These are phyloP conservation scores for Acestrorhynchus altus DNA, from an alignment of 2,797 vertebrate genomes.

Conservation along the genomic window DNA sequence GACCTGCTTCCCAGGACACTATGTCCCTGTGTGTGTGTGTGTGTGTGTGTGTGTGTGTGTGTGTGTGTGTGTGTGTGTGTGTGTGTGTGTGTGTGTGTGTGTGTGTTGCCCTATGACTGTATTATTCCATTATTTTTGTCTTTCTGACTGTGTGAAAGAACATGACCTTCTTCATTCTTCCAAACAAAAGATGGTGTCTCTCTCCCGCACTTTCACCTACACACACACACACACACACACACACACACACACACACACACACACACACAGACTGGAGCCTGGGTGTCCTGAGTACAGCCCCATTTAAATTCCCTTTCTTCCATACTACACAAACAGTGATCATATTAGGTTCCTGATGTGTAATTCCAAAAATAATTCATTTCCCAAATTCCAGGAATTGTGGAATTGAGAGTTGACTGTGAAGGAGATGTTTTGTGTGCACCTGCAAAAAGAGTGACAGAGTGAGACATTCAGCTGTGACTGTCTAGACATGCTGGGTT, in stretches of 20 bases:
- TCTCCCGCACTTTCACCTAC: neutral
- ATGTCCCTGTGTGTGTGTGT: constrained; percentile 5
- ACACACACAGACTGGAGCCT: neutral
- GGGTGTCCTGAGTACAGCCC: neutral
- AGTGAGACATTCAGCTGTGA: no score
- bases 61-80: constrained; percentile 29
- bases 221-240: neutral
- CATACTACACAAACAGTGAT: neutral
- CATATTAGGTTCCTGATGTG: no score
- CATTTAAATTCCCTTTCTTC: neutral
- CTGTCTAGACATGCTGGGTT: no score
- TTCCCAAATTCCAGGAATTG: no score
- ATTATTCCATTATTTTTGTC: constrained; percentile 2
- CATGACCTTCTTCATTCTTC: constrained; percentile 16
- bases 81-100: constrained; percentile 26
- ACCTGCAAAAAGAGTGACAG: no score
- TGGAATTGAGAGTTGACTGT: no score
- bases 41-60: constrained; percentile 19
- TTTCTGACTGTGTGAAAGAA: constrained; percentile 13
- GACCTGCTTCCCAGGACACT: neutral
- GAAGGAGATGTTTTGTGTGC: no score
- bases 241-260: neutral
- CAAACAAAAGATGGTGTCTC: neutral
- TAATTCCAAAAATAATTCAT: no score
- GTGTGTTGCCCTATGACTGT: neutral